Percentiles rank a stretch among this genome's conserved stretches.
phyloP scores from a whole-genome alignment of 2,113 vertebrate species.

The Spea multiplicata region DNA sequence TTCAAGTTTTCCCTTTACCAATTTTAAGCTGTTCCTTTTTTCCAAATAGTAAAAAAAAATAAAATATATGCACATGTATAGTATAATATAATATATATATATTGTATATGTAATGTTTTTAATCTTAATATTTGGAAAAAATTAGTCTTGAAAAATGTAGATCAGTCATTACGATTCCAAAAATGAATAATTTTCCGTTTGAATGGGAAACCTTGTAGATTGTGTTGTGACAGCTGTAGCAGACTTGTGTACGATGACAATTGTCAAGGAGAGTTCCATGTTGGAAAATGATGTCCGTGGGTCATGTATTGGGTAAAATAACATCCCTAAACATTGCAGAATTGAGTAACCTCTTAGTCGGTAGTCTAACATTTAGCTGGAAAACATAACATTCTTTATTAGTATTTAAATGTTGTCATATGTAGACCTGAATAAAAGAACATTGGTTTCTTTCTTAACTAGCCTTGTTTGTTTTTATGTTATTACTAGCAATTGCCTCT shows the following conservation, averaged over 20 bases:
- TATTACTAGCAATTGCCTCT: no score
- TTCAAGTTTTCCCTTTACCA: no score
- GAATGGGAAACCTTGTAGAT: conserved; percentile 31
- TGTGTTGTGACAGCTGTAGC: conserved; percentile 43
- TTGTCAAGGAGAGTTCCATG: conserved; percentile 33
- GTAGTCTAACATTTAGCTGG: background rate
- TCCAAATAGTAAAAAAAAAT: no score
- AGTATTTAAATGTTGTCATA: background rate
- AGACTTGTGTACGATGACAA: conserved; percentile 38
- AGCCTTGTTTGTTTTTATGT: no score
- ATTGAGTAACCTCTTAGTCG: background rate
- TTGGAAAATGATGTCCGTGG: conserved; percentile 36
- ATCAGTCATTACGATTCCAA: no score
- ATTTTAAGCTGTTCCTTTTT: no score
- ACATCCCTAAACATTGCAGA: background rate
- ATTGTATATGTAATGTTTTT: no score
- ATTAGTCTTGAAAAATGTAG: no score
- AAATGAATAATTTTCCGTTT: background rate
- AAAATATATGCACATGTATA: no score
- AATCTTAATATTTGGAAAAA: no score
- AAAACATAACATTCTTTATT: no score
- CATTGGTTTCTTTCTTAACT: background rate
- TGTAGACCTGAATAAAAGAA: background rate
- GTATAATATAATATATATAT: no score
- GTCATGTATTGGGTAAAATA: conserved; percentile 44